Conservation (phyloP, 2,113 vertebrate genomes). For the Thamnophis sirtalis region DNA sequence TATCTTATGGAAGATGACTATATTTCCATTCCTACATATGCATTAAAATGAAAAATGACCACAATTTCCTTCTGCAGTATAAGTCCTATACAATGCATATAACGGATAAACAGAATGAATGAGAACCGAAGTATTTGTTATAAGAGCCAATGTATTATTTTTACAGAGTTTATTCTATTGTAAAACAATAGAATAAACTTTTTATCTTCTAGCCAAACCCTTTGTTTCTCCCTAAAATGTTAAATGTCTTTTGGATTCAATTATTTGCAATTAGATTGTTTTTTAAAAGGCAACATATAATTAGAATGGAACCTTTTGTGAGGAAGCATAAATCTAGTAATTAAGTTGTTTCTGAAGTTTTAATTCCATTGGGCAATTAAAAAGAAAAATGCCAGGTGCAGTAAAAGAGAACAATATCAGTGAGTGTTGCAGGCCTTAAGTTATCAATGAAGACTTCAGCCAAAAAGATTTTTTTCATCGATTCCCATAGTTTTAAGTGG, state of each 20-base stretch:
- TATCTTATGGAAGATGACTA: neutral
- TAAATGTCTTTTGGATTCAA: slow-evolving; percentile 61
- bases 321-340: slow-evolving; percentile 69
- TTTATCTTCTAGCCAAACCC: slow-evolving; percentile 56
- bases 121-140: neutral
- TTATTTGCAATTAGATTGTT: slow-evolving; percentile 71
- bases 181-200: slow-evolving; percentile 51
- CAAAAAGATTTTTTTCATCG: slow-evolving; percentile 40
- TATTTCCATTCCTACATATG: neutral
- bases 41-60: neutral
- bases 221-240: slow-evolving; percentile 53
- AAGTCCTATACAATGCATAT: neutral
- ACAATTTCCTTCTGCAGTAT: neutral
- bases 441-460: slow-evolving; percentile 46
- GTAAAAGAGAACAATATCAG: slow-evolving; percentile 13
- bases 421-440: slow-evolving; percentile 29
- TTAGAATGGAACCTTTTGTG: slow-evolving; percentile 68
- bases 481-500: slow-evolving; percentile 27
- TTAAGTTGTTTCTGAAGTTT: slow-evolving; percentile 69
- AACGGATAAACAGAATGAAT: neutral
- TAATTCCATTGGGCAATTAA: slow-evolving; percentile 65
- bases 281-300: slow-evolving; percentile 64
- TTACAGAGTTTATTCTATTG: slow-evolving; percentile 23
- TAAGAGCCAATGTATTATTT: neutral
- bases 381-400: slow-evolving; percentile 43